These are phyloP conservation scores for Nicator chloris DNA, from an alignment of 2,113 vertebrate genomes.

Conservation along the genomic window DNA sequence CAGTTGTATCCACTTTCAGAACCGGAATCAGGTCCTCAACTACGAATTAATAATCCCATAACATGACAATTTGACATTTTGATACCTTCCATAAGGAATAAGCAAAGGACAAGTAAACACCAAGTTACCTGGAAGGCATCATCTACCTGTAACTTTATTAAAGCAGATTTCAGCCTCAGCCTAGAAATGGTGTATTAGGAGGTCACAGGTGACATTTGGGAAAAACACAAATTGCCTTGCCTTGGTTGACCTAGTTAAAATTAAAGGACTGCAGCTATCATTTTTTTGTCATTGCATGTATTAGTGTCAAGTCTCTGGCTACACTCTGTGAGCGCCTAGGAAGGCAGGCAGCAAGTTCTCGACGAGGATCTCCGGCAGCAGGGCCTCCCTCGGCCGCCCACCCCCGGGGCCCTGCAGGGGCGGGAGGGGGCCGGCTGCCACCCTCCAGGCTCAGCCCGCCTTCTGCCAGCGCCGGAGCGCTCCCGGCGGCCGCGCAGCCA, in stretches of 20 bases:
- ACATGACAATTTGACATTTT: neutral
- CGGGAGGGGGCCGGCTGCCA: neutral
- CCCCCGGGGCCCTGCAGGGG: neutral
- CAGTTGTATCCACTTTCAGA: rapidly evolving
- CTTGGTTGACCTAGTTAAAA: neutral
- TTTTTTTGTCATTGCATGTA: neutral
- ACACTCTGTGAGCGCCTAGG: neutral
- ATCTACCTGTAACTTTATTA: neutral
- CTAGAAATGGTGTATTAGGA: neutral
- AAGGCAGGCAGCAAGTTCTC: neutral
- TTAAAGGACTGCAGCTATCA: neutral
- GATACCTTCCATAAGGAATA: neutral
- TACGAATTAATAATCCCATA: neutral
- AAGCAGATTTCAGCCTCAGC: neutral
- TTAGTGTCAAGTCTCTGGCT: neutral
- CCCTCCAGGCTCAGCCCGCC: neutral
- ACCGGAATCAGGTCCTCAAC: neutral
- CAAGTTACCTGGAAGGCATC: neutral
- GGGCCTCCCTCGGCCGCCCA: neutral
- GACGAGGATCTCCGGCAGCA: neutral
- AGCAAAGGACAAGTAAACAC: neutral
- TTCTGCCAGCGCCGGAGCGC: neutral
- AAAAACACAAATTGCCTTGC: neutral
- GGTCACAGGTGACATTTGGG: neutral
- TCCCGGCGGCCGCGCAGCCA: neutral